Evolutionary conservation across 2,888 invertebrate genomes (phyloP).

Genomic region (Clostera curtula): DNA sequence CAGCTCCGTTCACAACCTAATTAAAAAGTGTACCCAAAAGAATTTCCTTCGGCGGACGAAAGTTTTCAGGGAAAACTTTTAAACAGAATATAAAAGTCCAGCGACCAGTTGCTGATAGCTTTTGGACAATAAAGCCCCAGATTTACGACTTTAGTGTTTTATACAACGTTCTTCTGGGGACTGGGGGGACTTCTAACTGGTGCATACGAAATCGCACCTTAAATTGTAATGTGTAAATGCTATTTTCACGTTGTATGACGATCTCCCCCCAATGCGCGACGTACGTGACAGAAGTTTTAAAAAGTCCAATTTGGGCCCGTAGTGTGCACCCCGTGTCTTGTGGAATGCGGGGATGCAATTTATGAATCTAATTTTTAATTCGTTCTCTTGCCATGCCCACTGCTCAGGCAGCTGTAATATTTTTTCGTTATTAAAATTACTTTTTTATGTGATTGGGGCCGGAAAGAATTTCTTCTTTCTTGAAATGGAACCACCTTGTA

Average conservation of each 20-base stretch:
- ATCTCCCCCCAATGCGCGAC: slow-evolving; percentile 15
- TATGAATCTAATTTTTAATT: slow-evolving; percentile 19
- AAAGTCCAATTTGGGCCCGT: slow-evolving; percentile 15
- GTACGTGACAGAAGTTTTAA: slow-evolving; percentile 27
- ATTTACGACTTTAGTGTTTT: slow-evolving; percentile 22
- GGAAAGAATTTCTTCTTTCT: no score
- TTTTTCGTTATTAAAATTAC: no score
- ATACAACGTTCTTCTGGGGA: slow-evolving; percentile 16
- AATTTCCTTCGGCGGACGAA: no score
- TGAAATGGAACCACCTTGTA: no score
- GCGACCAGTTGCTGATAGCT: slow-evolving; percentile 12
- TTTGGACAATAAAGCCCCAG: slow-evolving; percentile 14
- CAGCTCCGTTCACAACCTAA: neutral
- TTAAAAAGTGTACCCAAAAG: no score
- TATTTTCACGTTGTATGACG: slow-evolving; percentile 14
- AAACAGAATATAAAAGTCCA: slow-evolving; percentile 1
- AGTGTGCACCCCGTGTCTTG: slow-evolving; percentile 11
- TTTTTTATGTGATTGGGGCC: no score
- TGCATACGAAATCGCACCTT: slow-evolving; percentile 13
- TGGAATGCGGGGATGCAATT: slow-evolving; percentile 13
- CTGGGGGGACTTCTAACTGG: neutral
- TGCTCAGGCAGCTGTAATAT: no score
- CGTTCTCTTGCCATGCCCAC: no score
- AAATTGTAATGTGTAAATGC: slow-evolving; percentile 10
- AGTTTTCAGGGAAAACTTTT: neutral